A percentile compares a stretch with the other conserved stretches of the same genome.
Conservation (phyloP, 2,113 vertebrate species). For the Rhinogobius similis region DNA sequence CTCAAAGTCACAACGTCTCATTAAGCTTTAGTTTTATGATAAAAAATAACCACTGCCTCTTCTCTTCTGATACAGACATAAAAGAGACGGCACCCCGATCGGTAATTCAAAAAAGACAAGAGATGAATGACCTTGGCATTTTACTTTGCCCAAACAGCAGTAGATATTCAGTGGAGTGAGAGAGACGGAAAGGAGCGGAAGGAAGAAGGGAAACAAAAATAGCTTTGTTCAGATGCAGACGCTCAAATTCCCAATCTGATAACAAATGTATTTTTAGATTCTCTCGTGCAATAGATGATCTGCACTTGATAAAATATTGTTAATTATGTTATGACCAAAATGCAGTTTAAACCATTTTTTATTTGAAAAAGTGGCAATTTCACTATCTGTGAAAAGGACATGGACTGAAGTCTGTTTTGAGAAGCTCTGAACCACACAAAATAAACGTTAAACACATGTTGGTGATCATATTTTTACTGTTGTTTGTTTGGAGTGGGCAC, state of each 20-base stretch:
- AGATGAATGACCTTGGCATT: conserved; percentile 77
- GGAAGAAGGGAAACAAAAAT: conserved; percentile 34
- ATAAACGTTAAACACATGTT: too few relatives aligned
- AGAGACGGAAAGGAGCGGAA: conserved; percentile 36
- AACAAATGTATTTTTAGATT: conserved; percentile 41
- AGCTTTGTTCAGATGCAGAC: conserved; percentile 44
- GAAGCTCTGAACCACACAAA: too few relatives aligned
- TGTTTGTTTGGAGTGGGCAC: conserved; percentile 43
- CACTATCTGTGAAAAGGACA: too few relatives aligned
- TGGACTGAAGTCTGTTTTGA: too few relatives aligned
- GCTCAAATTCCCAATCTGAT: conserved; percentile 45
- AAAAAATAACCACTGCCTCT: conserved; percentile 7
- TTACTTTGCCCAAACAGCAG: conserved; percentile 67
- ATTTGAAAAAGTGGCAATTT: not conserved
- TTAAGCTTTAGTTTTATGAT: conserved; percentile 52
- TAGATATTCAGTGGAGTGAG: conserved; percentile 64
- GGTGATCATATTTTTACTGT: conserved; percentile 16
- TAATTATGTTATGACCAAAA: not conserved
- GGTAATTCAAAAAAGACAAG: conserved; percentile 56
- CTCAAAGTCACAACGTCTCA: conserved; percentile 48
- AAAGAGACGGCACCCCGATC: conserved; percentile 46
- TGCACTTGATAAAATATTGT: not conserved
- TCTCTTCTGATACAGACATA: conserved; percentile 3
- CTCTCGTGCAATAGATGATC: conserved; percentile 15
- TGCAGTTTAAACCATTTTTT: not conserved